A percentile compares a stretch with the other conserved stretches of the same genome.
Evolutionary conservation across 2,113 vertebrate species (phyloP).

Genomic region (Lamprotornis superbus): DNA sequence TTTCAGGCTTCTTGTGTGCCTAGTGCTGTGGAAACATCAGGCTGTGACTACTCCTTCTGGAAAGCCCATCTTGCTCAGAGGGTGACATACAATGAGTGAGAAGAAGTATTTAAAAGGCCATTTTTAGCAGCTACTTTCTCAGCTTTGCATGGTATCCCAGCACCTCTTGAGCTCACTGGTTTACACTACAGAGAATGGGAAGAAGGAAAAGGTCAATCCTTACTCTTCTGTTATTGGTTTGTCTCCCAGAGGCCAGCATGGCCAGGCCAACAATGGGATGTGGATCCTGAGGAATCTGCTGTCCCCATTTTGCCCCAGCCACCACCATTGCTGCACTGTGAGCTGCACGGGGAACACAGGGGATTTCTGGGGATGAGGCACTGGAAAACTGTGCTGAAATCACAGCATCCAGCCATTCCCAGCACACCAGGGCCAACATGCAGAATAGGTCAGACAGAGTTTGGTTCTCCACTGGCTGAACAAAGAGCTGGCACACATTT

Average conservation of each 20-base stretch:
- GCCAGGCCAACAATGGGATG: neutral
- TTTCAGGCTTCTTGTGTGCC: neutral
- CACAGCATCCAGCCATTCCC: neutral
- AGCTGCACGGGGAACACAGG: neutral
- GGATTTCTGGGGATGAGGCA: neutral
- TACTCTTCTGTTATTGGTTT: neutral
- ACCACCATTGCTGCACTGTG: neutral
- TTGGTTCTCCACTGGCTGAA: neutral
- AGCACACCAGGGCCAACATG: neutral
- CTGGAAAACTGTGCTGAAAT: neutral
- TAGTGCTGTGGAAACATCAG: neutral
- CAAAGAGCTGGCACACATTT: neutral
- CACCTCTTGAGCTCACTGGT: neutral
- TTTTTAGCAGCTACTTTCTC: neutral
- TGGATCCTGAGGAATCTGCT: neutral
- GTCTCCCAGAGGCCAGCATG: neutral
- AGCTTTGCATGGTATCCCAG: neutral
- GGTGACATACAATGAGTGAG: neutral
- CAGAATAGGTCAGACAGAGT: neutral
- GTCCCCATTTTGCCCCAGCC: neutral
- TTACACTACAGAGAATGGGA: neutral
- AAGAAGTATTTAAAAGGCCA: neutral
- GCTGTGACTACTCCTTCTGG: neutral
- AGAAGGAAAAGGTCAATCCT: neutral
- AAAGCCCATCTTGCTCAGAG: neutral